Percentiles rank a stretch among this genome's conserved stretches.
Conservation (phyloP, 2,888 invertebrate species). For the Drosophila vallismaia region DNA sequence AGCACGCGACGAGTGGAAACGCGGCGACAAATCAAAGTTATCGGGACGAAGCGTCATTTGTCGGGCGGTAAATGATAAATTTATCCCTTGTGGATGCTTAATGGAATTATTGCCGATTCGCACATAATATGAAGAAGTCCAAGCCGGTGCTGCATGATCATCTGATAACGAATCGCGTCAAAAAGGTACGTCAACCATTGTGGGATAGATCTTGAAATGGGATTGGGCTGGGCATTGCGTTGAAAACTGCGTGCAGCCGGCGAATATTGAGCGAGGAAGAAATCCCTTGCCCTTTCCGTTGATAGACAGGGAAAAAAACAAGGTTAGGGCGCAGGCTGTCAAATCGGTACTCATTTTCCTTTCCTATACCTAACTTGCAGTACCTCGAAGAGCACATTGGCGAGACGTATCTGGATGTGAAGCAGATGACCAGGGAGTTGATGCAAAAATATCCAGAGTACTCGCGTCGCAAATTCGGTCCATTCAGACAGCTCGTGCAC, state of each 20-base stretch:
- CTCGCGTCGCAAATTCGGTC: slow-evolving; percentile 90
- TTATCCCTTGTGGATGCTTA: slow-evolving; percentile 34
- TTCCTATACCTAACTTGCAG: slow-evolving; percentile 19
- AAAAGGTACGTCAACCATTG: slow-evolving; percentile 81
- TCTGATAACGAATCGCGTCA: slow-evolving; percentile 86
- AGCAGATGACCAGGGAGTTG: slow-evolving; percentile 92
- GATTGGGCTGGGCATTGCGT: slow-evolving; percentile 29
- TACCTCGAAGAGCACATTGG: slow-evolving; percentile 92
- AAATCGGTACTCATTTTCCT: slow-evolving; percentile 18
- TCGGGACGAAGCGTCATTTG: slow-evolving; percentile 58
- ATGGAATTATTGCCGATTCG: slow-evolving; percentile 14
- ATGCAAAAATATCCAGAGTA: slow-evolving; percentile 91
- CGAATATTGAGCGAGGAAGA: slow-evolving; percentile 4
- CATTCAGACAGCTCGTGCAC: slow-evolving; percentile 92
- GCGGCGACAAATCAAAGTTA: slow-evolving; percentile 27
- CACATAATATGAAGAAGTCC: slow-evolving; percentile 76
- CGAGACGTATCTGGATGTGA: slow-evolving; percentile 92
- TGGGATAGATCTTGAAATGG: neutral
- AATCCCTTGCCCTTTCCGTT: slow-evolving; percentile 3
- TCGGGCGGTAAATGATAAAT: slow-evolving; percentile 48
- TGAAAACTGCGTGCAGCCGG: slow-evolving; percentile 45
- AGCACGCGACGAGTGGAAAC: neutral
- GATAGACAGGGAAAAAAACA: slow-evolving; percentile 42
- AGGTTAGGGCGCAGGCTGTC: slow-evolving; percentile 57
- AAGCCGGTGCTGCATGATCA: slow-evolving; percentile 84